These are phyloP conservation scores for Agrochola circellaris DNA, from an alignment of 2,888 invertebrate genomes.

Conservation along the genomic window DNA sequence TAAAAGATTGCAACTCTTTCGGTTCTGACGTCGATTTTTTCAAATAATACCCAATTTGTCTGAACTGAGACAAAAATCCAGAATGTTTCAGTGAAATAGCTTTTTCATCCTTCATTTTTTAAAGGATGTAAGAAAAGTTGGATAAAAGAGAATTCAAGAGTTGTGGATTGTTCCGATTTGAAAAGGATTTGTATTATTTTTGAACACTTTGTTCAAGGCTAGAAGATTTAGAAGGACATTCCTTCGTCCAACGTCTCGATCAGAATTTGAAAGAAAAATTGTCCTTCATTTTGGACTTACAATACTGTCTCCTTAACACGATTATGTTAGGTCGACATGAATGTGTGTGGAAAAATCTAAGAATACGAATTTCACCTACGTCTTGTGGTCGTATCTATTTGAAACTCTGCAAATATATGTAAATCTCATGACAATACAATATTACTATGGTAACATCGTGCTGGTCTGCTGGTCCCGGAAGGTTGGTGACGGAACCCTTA, in stretches of 20 bases:
- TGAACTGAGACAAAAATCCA: slow-evolving; percentile 23
- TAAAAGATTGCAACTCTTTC: neutral
- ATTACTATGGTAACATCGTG: neutral
- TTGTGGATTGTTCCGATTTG: slow-evolving; percentile 14
- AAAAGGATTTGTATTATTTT: slow-evolving; percentile 12
- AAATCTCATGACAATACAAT: neutral
- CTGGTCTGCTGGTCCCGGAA: neutral
- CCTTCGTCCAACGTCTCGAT: too few species aligned
- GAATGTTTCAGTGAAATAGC: slow-evolving; percentile 11
- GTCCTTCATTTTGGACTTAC: neutral
- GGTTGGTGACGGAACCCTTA: neutral
- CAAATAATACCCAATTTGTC: slow-evolving; percentile 30
- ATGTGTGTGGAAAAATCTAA: neutral
- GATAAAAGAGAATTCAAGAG: slow-evolving; percentile 16
- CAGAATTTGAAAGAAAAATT: slow-evolving; percentile 1
- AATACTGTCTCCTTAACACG: neutral
- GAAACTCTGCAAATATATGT: neutral
- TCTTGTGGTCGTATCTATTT: neutral
- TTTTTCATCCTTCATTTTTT: slow-evolving; percentile 38
- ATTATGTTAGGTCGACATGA: neutral
- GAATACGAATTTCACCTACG: neutral
- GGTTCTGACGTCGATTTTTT: neutral
- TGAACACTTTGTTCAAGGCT: neutral
- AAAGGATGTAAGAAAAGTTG: slow-evolving; percentile 27
- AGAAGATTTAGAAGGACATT: neutral